Evolutionary conservation across 2,797 vertebrate genomes (phyloP).

Genomic region (Peromyscus nudipes): DNA sequence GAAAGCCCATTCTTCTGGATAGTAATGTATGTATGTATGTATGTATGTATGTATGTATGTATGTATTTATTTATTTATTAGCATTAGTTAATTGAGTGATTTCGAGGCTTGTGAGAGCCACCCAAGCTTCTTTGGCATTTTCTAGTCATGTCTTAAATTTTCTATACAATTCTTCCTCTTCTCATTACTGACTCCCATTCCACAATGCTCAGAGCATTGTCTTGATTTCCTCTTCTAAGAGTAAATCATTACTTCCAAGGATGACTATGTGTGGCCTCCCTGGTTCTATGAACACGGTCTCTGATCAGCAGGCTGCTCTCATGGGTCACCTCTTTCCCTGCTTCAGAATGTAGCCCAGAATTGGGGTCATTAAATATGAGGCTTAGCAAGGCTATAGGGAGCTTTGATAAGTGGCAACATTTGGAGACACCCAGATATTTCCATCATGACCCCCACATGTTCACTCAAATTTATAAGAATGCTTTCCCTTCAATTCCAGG

Average conservation of each 20-base stretch:
- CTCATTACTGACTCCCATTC: background rate
- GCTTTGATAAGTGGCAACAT: conserved; percentile 60
- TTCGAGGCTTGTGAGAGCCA: conserved; percentile 22
- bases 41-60: background rate
- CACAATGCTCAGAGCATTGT: background rate
- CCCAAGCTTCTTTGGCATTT: conserved; percentile 58
- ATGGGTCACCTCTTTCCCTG: background rate
- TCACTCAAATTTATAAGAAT: conserved; percentile 48
- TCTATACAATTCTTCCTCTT: conserved; percentile 18
- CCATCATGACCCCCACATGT: conserved; percentile 78
- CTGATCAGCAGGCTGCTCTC: background rate
- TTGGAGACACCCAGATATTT: conserved; percentile 84
- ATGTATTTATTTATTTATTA: too few relatives aligned
- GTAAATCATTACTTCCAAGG: conserved; percentile 26
- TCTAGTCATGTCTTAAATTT: conserved; percentile 21
- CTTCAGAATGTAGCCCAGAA: conserved; percentile 27
- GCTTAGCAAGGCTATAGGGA: conserved; percentile 62
- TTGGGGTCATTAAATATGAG: conserved; percentile 46
- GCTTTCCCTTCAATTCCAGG: conserved; percentile 83
- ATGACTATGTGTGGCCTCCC: background rate
- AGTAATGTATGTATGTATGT: background rate
- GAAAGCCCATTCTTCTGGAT: conserved; percentile 27
- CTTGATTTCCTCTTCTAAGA: background rate
- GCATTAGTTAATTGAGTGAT: conserved; percentile 41
- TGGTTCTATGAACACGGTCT: background rate